These are phyloP conservation scores for Pseudobourletiella spinata DNA, from an alignment of 1,140 invertebrate species.

Conservation along the genomic window DNA sequence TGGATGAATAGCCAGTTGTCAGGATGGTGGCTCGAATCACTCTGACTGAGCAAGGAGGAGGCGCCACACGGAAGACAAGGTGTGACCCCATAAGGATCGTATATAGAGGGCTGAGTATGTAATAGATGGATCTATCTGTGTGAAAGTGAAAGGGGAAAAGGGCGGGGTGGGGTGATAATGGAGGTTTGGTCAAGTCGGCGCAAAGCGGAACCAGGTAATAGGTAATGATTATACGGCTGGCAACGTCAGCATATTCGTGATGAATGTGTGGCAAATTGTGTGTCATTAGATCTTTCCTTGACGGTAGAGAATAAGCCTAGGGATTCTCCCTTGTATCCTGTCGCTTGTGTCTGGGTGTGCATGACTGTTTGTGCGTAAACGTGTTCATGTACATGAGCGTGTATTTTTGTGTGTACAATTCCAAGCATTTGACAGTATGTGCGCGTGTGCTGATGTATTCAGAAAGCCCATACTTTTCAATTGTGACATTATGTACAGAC, in stretches of 20 bases:
- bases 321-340: too few relatives aligned
- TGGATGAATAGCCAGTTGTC: not conserved
- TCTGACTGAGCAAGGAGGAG: not conserved
- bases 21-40: not conserved
- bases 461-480: too few relatives aligned
- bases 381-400: too few relatives aligned
- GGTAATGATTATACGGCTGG: conserved; percentile 3
- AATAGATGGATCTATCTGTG: too few relatives aligned
- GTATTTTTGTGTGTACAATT: too few relatives aligned
- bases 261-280: conserved; percentile 7
- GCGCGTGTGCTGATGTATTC: too few relatives aligned
- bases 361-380: too few relatives aligned
- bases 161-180: not conserved
- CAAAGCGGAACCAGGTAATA: not conserved
- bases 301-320: not conserved
- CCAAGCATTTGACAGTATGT: too few relatives aligned
- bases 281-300: not conserved
- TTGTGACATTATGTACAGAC: too few relatives aligned
- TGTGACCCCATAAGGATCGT: not conserved
- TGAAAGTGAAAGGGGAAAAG: not conserved
- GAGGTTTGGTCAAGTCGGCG: not conserved
- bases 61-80: not conserved
- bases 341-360: too few relatives aligned
- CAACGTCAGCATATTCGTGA: conserved; percentile 2
- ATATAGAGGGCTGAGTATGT: not conserved